These are phyloP conservation scores for Alligator sinensis DNA, from an alignment of 2,113 vertebrate species.

Conservation along the genomic window DNA sequence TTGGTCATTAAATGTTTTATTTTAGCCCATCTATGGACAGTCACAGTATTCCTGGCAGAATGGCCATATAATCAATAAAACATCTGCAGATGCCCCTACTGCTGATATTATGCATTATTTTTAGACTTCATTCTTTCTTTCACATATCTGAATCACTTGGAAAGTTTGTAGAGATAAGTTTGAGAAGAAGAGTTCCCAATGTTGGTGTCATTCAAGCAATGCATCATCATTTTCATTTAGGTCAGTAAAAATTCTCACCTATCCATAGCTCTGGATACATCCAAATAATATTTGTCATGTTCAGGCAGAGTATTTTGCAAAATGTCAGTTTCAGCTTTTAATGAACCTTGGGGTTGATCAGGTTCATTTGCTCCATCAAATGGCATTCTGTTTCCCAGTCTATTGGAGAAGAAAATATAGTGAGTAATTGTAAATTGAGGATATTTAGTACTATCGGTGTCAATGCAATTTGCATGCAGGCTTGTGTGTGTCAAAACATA, in stretches of 20 bases:
- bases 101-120: not conserved
- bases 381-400: constrained; percentile 76
- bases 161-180: not conserved
- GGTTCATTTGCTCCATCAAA: constrained; percentile 79
- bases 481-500: not conserved
- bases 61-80: not conserved
- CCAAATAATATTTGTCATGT: constrained; percentile 83
- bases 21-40: not conserved
- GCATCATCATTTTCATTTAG: not conserved
- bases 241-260: constrained; percentile 75
- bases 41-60: not conserved
- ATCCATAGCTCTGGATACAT: constrained; percentile 79
- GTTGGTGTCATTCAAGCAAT: not conserved
- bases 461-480: not conserved
- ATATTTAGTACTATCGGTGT: not conserved
- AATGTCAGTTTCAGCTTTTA: constrained; percentile 78
- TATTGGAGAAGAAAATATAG: constrained; percentile 47
- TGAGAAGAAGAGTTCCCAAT: not conserved
- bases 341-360: constrained; percentile 71
- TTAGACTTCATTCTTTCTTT: not conserved
- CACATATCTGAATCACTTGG: not conserved
- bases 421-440: not conserved
- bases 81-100: not conserved
- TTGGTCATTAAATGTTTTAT: not conserved
- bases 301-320: constrained; percentile 80